Evolutionary conservation across 2,113 vertebrate species (phyloP), one percentile per base, ranked within the genome.

Genomic region (Syngnathus typhle): DNA sequence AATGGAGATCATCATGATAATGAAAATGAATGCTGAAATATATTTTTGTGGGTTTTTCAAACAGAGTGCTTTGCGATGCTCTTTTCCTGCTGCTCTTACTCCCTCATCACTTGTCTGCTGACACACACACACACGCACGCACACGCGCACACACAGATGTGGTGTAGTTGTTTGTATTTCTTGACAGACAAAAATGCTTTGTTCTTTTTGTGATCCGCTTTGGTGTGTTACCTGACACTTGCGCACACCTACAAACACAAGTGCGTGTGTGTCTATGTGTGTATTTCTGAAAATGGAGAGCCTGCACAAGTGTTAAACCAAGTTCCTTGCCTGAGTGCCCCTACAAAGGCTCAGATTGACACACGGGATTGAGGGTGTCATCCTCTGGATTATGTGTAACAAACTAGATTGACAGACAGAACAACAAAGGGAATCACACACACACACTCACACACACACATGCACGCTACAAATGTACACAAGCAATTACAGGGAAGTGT

Each of bases 331-430:
- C 84, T 87, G 85, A 84, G 81, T 87, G 84, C 71, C 67, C 70
- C 68, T 84, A 75, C 81, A 85, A 84, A 85, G 78, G 75, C 79
- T 68, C 51, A 54, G 77, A 75, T 83, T 90, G 86, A 89, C 85
- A 89, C 81, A 87, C 71, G 81, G 89, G 85, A 90, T 90, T 84
- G 72, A 60, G 36, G 73, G 65, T 89, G 84, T 91, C 88, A 88
- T 84, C 80, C 74, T 61, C 11, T 55, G 84, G 89, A 89, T 92
- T 91, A 92, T 70, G 67, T 69, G 46, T 89, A 89, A 92, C 90
- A 88, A 89, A 76, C 69, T 9, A 75, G 72, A 85, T 62, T 89
- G 91, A 90, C 88, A 90, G 88, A 91, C 72, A 83, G 73, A 85
- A 89, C 88, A 89, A 89, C 87, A 88, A 65, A 79, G 75, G 55